These are phyloP conservation scores for Mimachlamys varia DNA, from an alignment of 2,888 invertebrate genomes.

Conservation along the genomic window DNA sequence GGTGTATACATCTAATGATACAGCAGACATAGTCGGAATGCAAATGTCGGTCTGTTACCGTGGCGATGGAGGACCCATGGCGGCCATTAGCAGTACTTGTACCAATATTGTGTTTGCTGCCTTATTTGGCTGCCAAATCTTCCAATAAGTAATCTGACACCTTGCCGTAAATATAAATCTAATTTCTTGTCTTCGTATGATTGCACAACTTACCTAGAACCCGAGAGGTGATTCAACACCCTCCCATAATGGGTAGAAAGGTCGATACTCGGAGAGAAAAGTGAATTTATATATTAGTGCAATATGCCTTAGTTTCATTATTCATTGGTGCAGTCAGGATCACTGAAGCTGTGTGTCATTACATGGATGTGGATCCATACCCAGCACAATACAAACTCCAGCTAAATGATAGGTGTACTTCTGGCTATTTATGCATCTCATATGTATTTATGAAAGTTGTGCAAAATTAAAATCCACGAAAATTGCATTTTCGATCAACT, in stretches of 20 bases:
- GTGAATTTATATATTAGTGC: conserved; percentile 23
- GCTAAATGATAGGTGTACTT: background rate
- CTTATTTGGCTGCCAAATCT: conserved; percentile 28
- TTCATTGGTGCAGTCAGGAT: background rate
- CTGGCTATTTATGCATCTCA: background rate
- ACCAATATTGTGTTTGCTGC: conserved; percentile 21
- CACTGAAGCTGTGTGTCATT: background rate
- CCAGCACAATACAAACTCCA: background rate
- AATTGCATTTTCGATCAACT: background rate
- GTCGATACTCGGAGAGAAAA: background rate
- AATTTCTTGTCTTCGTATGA: background rate
- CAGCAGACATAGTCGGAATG: background rate
- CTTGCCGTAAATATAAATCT: conserved; percentile 34
- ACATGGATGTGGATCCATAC: background rate
- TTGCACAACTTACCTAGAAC: conserved; percentile 22
- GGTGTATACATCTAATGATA: background rate
- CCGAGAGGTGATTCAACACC: conserved; percentile 23
- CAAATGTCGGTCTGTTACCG: conserved; percentile 28
- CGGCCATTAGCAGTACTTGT: conserved; percentile 29
- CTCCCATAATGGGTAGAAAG: background rate
- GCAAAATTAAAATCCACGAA: background rate
- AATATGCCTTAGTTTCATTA: background rate
- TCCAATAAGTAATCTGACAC: conserved; percentile 23
- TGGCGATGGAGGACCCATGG: background rate
- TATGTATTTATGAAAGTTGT: background rate